Percentiles rank a stretch among this genome's conserved stretches.
These are phyloP conservation scores for Porites rus DNA, from an alignment of 92 coral and sea anemone genomes.

Conservation along the genomic window DNA sequence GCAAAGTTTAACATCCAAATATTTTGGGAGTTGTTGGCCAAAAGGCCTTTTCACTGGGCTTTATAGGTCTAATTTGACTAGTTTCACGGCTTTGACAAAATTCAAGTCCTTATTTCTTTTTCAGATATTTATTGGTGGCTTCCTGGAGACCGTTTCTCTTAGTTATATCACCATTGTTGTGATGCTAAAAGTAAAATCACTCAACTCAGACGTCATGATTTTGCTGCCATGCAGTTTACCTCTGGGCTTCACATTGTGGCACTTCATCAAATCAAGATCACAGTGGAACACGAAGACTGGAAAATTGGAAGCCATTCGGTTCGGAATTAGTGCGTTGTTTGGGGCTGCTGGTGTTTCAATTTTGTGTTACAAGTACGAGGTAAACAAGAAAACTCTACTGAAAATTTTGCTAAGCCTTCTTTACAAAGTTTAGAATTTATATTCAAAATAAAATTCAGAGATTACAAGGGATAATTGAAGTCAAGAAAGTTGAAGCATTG, in stretches of 20 bases:
- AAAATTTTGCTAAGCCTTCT: no score
- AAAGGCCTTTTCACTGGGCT: background rate
- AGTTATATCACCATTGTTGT: conserved; percentile 69
- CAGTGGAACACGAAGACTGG: conserved; percentile 3
- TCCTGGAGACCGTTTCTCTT: conserved; percentile 64
- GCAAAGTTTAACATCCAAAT: no score
- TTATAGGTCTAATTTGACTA: background rate
- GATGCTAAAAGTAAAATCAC: conserved; percentile 46
- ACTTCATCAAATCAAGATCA: conserved; percentile 24
- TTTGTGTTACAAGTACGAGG: conserved; percentile 5
- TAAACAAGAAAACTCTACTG: background rate
- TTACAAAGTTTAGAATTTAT: no score
- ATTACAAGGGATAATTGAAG: no score
- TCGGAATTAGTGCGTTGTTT: conserved; percentile 18
- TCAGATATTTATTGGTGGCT: conserved; percentile 68
- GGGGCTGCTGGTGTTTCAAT: conserved; percentile 39
- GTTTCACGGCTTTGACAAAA: background rate
- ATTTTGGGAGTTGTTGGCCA: no score
- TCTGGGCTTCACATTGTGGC: conserved; percentile 68
- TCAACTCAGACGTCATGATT: conserved; percentile 54
- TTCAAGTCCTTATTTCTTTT: background rate
- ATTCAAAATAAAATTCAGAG: no score
- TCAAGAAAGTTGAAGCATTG: no score
- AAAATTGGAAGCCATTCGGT: conserved; percentile 7
- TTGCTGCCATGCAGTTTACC: conserved; percentile 72